These are phyloP conservation scores for Oreochromis aureus DNA, from an alignment of 2,113 vertebrate genomes.

Conservation along the genomic window DNA sequence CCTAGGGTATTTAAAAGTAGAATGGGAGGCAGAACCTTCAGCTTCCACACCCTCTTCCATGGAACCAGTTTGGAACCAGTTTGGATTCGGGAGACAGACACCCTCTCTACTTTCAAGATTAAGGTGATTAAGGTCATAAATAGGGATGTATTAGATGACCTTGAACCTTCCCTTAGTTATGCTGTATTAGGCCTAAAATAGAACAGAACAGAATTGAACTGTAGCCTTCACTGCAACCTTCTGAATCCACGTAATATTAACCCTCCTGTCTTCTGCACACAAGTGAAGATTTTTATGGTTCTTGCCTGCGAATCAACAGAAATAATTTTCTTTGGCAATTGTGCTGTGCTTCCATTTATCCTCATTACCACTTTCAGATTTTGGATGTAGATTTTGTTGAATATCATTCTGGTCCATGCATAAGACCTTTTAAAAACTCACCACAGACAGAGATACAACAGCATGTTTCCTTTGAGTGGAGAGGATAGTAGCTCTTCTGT, in stretches of 20 bases:
- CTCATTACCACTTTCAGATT: background rate
- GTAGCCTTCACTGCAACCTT: background rate
- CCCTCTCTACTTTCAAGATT: background rate
- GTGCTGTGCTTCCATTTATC: background rate
- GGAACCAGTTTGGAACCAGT: too few species aligned
- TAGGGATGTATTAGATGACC: background rate
- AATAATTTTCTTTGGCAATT: background rate
- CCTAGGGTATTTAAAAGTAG: background rate
- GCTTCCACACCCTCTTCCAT: background rate
- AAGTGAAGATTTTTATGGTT: background rate
- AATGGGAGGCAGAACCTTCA: background rate
- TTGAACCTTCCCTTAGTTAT: rapidly evolving
- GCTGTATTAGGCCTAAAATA: background rate
- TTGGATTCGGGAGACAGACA: background rate
- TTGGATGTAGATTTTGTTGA: background rate
- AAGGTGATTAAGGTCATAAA: background rate
- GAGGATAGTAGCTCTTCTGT: background rate
- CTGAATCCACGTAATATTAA: background rate
- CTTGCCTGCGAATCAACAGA: background rate
- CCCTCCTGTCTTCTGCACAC: background rate
- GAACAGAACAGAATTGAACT: background rate
- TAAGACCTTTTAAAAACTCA: background rate
- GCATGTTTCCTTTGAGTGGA: background rate
- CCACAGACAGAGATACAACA: background rate
- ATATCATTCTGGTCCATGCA: background rate